These are phyloP conservation scores for Cantharis rufa DNA, from an alignment of 2,888 invertebrate species.

Conservation along the genomic window DNA sequence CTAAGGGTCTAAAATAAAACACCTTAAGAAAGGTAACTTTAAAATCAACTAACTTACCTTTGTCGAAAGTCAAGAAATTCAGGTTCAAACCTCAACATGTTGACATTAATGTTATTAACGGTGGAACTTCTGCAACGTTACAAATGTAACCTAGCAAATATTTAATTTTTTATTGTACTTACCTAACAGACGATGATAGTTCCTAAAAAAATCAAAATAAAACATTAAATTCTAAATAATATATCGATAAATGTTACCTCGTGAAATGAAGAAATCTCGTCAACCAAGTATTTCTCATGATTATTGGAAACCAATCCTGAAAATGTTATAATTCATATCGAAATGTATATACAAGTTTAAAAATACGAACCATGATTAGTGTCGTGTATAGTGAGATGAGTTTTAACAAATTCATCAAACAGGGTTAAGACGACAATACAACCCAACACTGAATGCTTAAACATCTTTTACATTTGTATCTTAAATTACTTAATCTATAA, in stretches of 20 bases:
- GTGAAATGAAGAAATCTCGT: constrained; percentile 63
- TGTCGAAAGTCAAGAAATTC: constrained; percentile 71
- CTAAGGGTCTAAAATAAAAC: constrained; percentile 75
- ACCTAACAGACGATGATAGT: constrained; percentile 50
- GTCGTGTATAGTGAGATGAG: constrained; percentile 72
- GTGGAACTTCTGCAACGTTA: constrained; percentile 23
- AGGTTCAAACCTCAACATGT: constrained; percentile 65
- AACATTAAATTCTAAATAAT: not conserved
- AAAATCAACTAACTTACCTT: constrained; percentile 57
- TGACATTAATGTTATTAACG: constrained; percentile 47
- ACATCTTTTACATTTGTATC: constrained; percentile 53
- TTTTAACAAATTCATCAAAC: constrained; percentile 69
- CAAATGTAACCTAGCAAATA: not conserved
- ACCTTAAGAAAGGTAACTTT: constrained; percentile 31
- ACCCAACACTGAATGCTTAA: constrained; percentile 61
- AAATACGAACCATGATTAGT: constrained; percentile 72
- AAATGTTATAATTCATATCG: constrained; percentile 55
- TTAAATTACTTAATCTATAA: constrained; percentile 8
- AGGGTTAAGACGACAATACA: constrained; percentile 70
- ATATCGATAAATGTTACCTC: constrained; percentile 51
- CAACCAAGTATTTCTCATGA: constrained; percentile 71
- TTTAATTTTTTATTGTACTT: constrained; percentile 18
- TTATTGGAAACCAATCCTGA: constrained; percentile 73
- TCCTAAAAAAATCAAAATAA: constrained; percentile 44
- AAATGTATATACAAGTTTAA: constrained; percentile 47